phyloP scores from a whole-genome alignment of 2,888 invertebrate species.

The Megamerina dolium region DNA sequence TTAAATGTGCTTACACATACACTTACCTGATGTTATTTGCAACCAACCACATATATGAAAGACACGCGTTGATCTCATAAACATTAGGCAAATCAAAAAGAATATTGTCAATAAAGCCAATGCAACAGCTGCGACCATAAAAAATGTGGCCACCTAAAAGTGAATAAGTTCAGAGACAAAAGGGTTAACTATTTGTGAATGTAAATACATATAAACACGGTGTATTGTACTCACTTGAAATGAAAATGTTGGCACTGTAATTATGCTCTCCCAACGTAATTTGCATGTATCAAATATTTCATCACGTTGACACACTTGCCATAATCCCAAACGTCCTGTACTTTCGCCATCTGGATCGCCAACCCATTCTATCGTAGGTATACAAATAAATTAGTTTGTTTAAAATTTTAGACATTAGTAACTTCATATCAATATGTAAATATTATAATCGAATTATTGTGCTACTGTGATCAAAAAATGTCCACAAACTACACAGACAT shows the following conservation, averaged over 20 bases:
- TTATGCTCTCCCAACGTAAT: slow-evolving; percentile 77
- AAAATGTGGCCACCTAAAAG: slow-evolving; percentile 69
- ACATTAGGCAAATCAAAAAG: slow-evolving; percentile 86
- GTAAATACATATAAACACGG: slow-evolving; percentile 1
- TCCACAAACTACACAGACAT: no score
- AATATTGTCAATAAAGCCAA: slow-evolving; percentile 81
- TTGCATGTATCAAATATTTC: slow-evolving; percentile 76
- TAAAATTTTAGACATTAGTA: no score
- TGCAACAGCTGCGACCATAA: slow-evolving; percentile 79
- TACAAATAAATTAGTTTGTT: no score
- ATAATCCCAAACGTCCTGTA: slow-evolving; percentile 87
- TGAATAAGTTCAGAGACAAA: neutral
- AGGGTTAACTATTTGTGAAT: neutral
- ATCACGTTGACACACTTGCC: slow-evolving; percentile 78
- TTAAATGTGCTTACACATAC: no score
- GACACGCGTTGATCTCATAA: slow-evolving; percentile 85
- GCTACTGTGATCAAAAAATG: no score
- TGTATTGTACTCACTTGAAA: slow-evolving; percentile 55
- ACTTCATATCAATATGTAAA: no score
- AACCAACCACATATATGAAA: slow-evolving; percentile 93
- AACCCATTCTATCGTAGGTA: slow-evolving; percentile 63
- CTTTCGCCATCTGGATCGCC: slow-evolving; percentile 78
- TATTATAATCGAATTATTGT: no score
- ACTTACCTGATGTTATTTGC: slow-evolving; percentile 93
- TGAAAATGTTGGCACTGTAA: slow-evolving; percentile 69